phyloP scores from a whole-genome alignment of 2,113 vertebrate species.

The Pipa parva region DNA sequence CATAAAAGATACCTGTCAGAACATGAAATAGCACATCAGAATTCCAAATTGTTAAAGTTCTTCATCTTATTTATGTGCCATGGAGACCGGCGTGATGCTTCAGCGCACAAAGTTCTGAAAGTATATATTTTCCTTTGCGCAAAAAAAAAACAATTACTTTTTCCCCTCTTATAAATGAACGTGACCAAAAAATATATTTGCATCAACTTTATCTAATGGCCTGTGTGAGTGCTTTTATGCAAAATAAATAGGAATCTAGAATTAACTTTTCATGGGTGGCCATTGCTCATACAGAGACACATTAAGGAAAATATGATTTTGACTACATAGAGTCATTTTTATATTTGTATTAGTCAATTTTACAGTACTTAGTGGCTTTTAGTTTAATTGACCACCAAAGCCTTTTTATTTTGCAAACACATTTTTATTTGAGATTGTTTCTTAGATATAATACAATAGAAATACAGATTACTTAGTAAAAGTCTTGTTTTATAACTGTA shows the following conservation, averaged over 20 bases:
- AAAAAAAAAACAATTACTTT: slow-evolving; percentile 59
- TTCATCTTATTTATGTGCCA: slow-evolving; percentile 59
- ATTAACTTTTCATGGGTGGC: slow-evolving; percentile 68
- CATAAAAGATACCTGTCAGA: slow-evolving; percentile 62
- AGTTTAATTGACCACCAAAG: too few species aligned
- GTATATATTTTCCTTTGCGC: slow-evolving; percentile 58
- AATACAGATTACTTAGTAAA: neutral
- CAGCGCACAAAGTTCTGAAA: slow-evolving; percentile 61
- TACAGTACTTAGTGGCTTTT: too few species aligned
- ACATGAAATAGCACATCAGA: slow-evolving; percentile 57
- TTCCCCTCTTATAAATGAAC: slow-evolving; percentile 61
- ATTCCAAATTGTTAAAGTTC: slow-evolving; percentile 57
- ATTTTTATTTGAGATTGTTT: too few species aligned
- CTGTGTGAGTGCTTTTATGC: slow-evolving; percentile 71
- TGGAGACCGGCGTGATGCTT: slow-evolving; percentile 57
- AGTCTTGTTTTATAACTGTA: too few species aligned
- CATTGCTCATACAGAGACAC: slow-evolving; percentile 54
- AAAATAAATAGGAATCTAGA: slow-evolving; percentile 62
- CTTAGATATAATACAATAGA: too few species aligned
- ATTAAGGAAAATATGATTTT: neutral
- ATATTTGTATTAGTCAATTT: too few species aligned
- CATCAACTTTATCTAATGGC: slow-evolving; percentile 70
- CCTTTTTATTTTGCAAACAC: too few species aligned
- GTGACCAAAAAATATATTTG: slow-evolving; percentile 63
- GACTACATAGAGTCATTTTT: too few species aligned